Conservation (phyloP, 2,113 vertebrate species). For the Pionites leucogaster region DNA sequence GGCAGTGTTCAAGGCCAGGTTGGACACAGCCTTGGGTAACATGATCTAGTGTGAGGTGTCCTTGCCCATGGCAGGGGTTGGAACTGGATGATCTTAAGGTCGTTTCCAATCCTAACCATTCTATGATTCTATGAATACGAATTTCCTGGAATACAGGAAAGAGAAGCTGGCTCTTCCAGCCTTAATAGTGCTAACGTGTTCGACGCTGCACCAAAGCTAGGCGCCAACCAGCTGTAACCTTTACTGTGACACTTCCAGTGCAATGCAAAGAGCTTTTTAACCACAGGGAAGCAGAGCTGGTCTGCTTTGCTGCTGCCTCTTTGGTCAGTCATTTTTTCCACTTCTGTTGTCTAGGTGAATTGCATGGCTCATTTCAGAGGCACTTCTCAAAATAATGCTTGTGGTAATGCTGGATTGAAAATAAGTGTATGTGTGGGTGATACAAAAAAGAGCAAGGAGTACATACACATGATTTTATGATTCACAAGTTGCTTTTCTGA, state of each 20-base stretch:
- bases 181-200: neutral
- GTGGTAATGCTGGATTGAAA: neutral
- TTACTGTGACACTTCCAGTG: neutral
- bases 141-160: neutral
- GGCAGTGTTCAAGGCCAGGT: neutral
- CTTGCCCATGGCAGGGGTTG: neutral
- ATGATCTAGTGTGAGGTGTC: neutral
- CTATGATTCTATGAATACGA: neutral
- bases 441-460: neutral
- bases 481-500: neutral
- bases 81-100: neutral
- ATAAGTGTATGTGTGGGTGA: neutral
- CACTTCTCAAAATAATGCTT: neutral
- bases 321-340: neutral
- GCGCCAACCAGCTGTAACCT: neutral
- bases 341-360: neutral
- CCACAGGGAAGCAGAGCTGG: neutral
- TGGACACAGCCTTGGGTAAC: neutral
- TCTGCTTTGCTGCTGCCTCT: neutral
- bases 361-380: neutral
- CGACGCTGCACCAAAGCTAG: accelerated
- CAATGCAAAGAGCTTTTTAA: neutral
- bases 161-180: neutral
- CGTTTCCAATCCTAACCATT: neutral
- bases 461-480: neutral